These are phyloP conservation scores for Echeneis naucrates DNA, from an alignment of 2,797 vertebrate species.

Conservation along the genomic window DNA sequence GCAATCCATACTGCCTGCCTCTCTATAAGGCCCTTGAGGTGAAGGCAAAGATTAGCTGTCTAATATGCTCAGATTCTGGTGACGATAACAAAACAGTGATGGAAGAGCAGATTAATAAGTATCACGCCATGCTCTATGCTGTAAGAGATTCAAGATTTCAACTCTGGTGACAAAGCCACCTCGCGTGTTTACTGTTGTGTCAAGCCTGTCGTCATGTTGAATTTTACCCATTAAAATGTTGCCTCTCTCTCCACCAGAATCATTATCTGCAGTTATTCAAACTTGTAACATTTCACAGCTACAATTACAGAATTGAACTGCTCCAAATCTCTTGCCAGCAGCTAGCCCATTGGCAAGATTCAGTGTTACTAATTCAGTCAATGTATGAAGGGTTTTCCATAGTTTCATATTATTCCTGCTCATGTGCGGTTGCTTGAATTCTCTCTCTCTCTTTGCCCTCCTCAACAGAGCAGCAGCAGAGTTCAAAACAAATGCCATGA, in stretches of 20 bases:
- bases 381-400: slow-evolving; percentile 59
- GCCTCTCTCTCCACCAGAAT: neutral
- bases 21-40: slow-evolving; percentile 46
- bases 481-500: no score
- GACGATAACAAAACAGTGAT: slow-evolving; percentile 67
- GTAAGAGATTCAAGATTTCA: slow-evolving; percentile 58
- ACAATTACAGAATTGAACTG: slow-evolving; percentile 52
- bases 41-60: slow-evolving; percentile 70
- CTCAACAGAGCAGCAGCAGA: no score
- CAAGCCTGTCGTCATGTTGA: neutral
- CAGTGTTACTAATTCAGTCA: slow-evolving; percentile 50
- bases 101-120: slow-evolving; percentile 66
- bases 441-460: slow-evolving; percentile 9
- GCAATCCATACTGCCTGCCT: slow-evolving; percentile 51
- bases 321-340: slow-evolving; percentile 26
- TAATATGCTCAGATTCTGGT: slow-evolving; percentile 70
- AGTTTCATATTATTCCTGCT: slow-evolving; percentile 47
- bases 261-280: slow-evolving; percentile 39
- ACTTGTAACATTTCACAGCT: slow-evolving; percentile 38
- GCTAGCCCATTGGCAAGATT: slow-evolving; percentile 33
- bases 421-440: slow-evolving; percentile 26
- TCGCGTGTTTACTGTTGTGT: slow-evolving; percentile 29
- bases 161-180: slow-evolving; percentile 44
- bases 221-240: slow-evolving; percentile 6
- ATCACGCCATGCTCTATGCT: slow-evolving; percentile 39